These are phyloP conservation scores for Chelmon rostratus DNA, from an alignment of 2,797 vertebrate species.

Conservation along the genomic window DNA sequence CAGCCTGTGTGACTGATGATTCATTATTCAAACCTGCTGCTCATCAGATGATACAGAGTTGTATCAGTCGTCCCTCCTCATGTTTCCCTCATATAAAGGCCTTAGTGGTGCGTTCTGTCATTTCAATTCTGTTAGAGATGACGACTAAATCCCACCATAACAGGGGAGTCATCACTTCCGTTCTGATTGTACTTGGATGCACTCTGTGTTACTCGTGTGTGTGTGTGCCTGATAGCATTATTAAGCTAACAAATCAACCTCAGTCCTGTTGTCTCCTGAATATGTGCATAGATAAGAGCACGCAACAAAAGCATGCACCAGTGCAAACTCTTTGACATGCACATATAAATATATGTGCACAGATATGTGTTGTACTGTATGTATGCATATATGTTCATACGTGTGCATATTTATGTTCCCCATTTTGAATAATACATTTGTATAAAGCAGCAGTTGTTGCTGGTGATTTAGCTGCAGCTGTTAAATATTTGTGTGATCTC, in stretches of 20 bases:
- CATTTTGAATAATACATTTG: slow-evolving; percentile 60
- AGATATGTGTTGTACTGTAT: neutral
- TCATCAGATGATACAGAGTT: neutral
- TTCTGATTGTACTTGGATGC: neutral
- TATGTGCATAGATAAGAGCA: neutral
- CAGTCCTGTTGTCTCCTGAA: neutral
- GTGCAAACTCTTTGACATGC: slow-evolving; percentile 13
- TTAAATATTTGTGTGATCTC: slow-evolving; percentile 54
- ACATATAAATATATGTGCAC: neutral
- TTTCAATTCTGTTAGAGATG: slow-evolving; percentile 15
- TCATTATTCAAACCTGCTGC: neutral
- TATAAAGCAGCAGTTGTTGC: slow-evolving; percentile 9
- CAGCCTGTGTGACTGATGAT: slow-evolving; percentile 1
- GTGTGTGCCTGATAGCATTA: slow-evolving; percentile 12
- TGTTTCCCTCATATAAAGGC: neutral
- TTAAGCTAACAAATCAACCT: slow-evolving; percentile 42
- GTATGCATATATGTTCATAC: neutral
- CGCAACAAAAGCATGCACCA: slow-evolving; percentile 32
- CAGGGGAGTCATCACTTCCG: neutral
- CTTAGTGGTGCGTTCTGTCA: neutral
- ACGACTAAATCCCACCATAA: neutral
- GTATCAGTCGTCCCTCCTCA: neutral
- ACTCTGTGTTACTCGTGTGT: neutral
- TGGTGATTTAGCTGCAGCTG: slow-evolving; percentile 41
- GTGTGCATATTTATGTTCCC: slow-evolving; percentile 31